These are phyloP conservation scores for Lasioglossum oenotherae DNA, from an alignment of 2,888 invertebrate genomes.

Conservation along the genomic window DNA sequence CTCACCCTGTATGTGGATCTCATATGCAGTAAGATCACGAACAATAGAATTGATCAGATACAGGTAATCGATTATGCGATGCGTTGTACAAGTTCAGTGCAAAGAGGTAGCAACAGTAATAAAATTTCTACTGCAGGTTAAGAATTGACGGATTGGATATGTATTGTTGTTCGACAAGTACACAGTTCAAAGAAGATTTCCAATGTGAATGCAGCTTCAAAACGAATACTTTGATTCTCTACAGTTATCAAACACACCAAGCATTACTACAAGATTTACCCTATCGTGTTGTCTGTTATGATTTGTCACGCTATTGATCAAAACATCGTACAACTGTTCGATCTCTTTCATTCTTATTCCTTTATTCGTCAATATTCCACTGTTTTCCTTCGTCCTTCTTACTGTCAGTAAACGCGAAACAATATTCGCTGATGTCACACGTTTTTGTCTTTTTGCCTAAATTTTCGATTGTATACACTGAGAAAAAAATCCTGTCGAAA, in stretches of 20 bases:
- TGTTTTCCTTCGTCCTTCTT: not conserved
- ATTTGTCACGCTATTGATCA: not conserved
- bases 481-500: too few species aligned
- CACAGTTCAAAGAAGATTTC: not conserved
- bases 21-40: not conserved
- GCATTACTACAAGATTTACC: not conserved
- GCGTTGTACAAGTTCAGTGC: not conserved
- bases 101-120: not conserved
- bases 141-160: slow-evolving; percentile 3
- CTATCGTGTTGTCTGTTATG: not conserved
- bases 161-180: not conserved
- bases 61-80: not conserved
- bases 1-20: not conserved
- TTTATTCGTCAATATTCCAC: not conserved
- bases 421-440: not conserved
- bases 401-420: not conserved
- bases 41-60: not conserved
- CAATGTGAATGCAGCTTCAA: not conserved
- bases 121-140: not conserved
- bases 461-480: not conserved
- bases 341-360: not conserved
- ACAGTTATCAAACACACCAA: not conserved
- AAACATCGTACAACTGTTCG: not conserved
- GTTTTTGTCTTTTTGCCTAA: not conserved
- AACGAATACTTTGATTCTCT: not conserved